A percentile compares a stretch with the other conserved stretches of the same genome.
Evolutionary conservation across 2,113 vertebrate genomes (phyloP).

Genomic region (Cinclus cinclus): DNA sequence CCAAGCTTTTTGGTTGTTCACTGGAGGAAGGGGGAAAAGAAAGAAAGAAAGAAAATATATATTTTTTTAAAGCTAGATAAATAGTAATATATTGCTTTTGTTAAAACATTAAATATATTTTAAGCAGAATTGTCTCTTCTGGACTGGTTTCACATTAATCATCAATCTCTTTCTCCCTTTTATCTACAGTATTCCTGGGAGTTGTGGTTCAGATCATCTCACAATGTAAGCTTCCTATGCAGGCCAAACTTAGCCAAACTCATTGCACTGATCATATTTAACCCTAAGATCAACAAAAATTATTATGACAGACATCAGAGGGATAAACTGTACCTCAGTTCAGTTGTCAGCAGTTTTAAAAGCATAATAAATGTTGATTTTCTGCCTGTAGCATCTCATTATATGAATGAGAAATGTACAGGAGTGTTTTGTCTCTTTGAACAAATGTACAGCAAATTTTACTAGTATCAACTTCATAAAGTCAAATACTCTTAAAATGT

Average conservation of each 20-base stretch:
- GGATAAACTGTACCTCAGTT: background rate
- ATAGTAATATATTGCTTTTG: background rate
- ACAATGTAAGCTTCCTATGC: background rate
- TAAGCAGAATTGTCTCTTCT: background rate
- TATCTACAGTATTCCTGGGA: background rate
- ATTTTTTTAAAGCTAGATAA: background rate
- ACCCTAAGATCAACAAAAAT: background rate
- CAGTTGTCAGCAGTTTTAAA: background rate
- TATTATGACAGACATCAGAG: background rate
- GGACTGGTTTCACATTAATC: background rate
- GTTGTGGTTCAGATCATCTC: background rate
- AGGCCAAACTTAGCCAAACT: background rate
- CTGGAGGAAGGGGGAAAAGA: rapidly evolving
- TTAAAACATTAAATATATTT: background rate
- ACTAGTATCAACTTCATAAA: background rate
- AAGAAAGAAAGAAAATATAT: background rate
- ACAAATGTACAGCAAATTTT: background rate
- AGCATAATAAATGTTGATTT: background rate
- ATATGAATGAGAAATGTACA: background rate
- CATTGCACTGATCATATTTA: background rate
- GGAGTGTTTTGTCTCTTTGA: background rate
- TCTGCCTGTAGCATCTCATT: background rate
- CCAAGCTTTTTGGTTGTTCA: background rate
- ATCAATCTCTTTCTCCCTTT: background rate
- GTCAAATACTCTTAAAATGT: background rate